Conservation (phyloP, 2,888 invertebrate species). For the Eubasilissa splendida region DNA sequence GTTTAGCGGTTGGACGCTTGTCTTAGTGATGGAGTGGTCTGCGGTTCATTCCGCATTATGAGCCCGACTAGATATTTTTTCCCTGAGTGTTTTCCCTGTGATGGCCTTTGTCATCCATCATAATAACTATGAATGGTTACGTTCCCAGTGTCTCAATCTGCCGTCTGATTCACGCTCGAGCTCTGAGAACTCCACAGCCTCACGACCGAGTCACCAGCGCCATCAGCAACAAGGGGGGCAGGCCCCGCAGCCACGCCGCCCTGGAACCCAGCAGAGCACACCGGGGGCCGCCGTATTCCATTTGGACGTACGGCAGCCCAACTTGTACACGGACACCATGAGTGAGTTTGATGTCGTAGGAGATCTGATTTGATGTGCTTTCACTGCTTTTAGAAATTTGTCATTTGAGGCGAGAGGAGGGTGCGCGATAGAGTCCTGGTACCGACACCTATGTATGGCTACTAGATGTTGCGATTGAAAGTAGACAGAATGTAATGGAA, state of each 20-base stretch:
- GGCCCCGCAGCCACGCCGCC: slow-evolving; percentile 39
- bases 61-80: too few relatives aligned
- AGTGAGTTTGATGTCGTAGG: neutral
- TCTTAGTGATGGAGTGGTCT: too few relatives aligned
- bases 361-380: neutral
- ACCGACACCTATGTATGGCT: too few relatives aligned
- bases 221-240: slow-evolving; percentile 54
- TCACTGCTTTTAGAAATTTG: neutral
- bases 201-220: slow-evolving; percentile 65
- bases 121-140: too few relatives aligned
- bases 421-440: too few relatives aligned
- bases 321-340: slow-evolving; percentile 36
- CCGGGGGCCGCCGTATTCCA: slow-evolving; percentile 43
- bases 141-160: slow-evolving; percentile 86
- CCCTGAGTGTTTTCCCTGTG: too few relatives aligned
- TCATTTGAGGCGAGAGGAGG: too few relatives aligned
- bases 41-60: too few relatives aligned
- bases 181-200: slow-evolving; percentile 76
- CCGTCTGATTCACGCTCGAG: slow-evolving; percentile 85
- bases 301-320: slow-evolving; percentile 42
- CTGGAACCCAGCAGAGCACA: slow-evolving; percentile 56
- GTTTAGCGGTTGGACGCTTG: too few relatives aligned
- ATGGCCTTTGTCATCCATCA: too few relatives aligned
- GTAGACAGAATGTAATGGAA: too few relatives aligned
- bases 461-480: too few relatives aligned